Base-by-base conservation (phyloP, 1,140 invertebrate species). In the Drosophila guanche region DNA sequence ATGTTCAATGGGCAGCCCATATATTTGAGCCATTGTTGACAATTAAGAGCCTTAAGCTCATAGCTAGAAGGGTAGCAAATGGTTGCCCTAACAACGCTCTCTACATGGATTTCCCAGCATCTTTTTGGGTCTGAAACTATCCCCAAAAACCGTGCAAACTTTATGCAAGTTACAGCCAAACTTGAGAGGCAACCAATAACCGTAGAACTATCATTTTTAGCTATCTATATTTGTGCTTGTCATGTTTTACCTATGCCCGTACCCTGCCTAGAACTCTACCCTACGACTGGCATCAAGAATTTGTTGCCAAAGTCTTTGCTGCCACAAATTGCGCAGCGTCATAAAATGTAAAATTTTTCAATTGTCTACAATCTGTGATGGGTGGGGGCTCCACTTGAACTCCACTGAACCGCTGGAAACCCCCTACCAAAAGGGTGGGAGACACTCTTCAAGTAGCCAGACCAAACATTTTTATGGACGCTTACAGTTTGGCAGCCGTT, bases 341-440 rank as follows among this genome's bases (percentile, higher is more conserved):
- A 86, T 86, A 86, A 86, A 86, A 86, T 86, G 81, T 88, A 86
- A 86, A 81, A 88, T 70, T 86, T 86, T 86, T 86, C 81, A 86
- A 86, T 86, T 86, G 81, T 86, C 81, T 86, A 63, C 81, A 86
- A 85, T 81, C 85, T 86, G 81, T 62, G 71, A 40, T 37, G 33
- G 46, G 37, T 47, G 66, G 23, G 27, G 33, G 23, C 20, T 60
- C 48, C 60, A 42, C 60, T 75, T 75, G 72, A 75, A 75, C 72
- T 56, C 45, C 43, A 53, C 37, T 58, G 61, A 67, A 75, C 72
- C 42, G 27, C 33, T 40, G 47, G 33, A 40, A 8, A 54, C n/a
- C 16, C 20, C 5, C 29, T 41, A 10, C 16, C 14, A 10, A 8
- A 4, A 0, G 42, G 41, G 8, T n/a, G 41, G 23, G 12, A 22